Conservation (phyloP, 2,888 invertebrate species). For the Idaea biselata region DNA sequence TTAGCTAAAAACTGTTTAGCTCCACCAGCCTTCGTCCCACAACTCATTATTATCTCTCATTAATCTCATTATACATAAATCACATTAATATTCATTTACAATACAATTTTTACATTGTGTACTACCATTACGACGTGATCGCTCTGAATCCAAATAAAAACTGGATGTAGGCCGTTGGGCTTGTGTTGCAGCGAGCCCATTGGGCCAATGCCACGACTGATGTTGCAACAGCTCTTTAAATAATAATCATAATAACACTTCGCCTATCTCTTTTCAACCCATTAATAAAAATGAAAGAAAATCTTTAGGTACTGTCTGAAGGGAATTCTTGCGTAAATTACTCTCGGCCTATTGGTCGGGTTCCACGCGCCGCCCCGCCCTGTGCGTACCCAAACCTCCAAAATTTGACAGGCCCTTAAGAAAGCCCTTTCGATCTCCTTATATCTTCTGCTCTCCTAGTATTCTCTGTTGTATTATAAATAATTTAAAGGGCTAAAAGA, state of each 20-base stretch:
- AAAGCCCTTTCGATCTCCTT: conserved; percentile 68
- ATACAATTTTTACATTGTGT: too few species aligned
- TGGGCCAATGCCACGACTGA: not conserved
- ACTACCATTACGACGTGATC: not conserved
- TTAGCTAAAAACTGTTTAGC: too few species aligned
- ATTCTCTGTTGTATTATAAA: conserved; percentile 80
- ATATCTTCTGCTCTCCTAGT: conserved; percentile 66
- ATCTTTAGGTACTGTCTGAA: conserved; percentile 31
- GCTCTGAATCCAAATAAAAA: not conserved
- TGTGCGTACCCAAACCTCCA: conserved; percentile 72
- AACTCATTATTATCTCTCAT: too few species aligned
- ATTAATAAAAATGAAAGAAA: conserved; percentile 2
- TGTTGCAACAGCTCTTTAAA: not conserved
- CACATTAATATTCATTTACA: too few species aligned
- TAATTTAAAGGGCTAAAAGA: conserved; percentile 77
- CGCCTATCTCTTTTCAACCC: not conserved
- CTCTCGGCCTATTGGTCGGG: conserved; percentile 62
- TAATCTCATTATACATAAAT: too few species aligned
- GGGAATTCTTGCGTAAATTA: conserved; percentile 65
- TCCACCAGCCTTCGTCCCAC: too few species aligned
- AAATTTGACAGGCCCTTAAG: conserved; percentile 67
- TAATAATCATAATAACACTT: not conserved
- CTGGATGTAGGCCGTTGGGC: not conserved
- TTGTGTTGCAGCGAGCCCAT: not conserved
- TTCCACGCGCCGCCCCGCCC: conserved; percentile 75